Evolutionary conservation across 64 coral and sea anemone genomes (phyloP), one percentile per base, ranked within the genome.

Genomic region (Actinia tenebrosa): DNA sequence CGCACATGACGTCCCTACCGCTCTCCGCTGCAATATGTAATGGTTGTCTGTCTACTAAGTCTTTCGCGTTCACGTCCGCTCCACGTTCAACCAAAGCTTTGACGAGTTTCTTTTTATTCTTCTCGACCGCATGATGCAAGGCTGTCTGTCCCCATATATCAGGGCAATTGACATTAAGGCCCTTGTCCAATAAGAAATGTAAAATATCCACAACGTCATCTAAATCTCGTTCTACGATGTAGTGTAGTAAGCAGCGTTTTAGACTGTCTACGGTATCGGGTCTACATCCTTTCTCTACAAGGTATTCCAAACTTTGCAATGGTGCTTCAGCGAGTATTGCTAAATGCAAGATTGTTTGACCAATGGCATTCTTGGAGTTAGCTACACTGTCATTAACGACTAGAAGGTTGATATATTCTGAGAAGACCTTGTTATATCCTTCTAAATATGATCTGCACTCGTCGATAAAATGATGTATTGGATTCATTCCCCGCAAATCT

Each of bases 321-420:
- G 58, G 45, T 15, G 62, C 80, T 43, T 83, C 64, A 15, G 62
- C 23, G 30, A 47, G 53, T 64, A 53, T 86, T 75, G 89, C 89
- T 13, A 85, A 56, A 84, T 90, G 89, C 42, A 90, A 68, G 66
- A 90, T 81, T 18, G 82, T 90, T 83, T 90, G 89, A 55, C 89
- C 89, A 75, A 83, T 77, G 62, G 62, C 64, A 56, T 83, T 64
- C 44, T 72, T 54, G 44, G 64, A 56, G 85, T 90, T 90, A 71
- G 84, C 84, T 86, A 15, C 50, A 60, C 45, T 84, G n/a, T 71
- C 64, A 20, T 90, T n/a, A 66, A 16, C 18, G 53, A 44, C 83
- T 27, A 85, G 69, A 71, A 85, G 66, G 25, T 84, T 25, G 47
- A 59, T 77, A 15, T 63, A 84, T 77, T 71, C 47, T 56, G 54